Evolutionary conservation across 2,113 vertebrate genomes (phyloP).

Genomic region (Megalops atlanticus): DNA sequence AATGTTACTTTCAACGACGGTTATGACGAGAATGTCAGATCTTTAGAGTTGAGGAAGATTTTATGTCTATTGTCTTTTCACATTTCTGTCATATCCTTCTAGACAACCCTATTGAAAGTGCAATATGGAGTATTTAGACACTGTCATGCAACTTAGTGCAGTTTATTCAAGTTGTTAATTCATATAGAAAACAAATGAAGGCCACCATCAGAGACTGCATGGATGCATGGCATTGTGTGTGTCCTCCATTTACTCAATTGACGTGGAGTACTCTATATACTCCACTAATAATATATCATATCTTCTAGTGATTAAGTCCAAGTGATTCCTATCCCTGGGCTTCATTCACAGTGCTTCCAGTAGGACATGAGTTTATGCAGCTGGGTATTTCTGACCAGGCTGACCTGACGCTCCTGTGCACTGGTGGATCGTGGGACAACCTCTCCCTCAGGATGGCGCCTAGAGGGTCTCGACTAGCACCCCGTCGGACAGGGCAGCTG

Average conservation of each 20-base stretch:
- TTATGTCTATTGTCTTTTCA: neutral
- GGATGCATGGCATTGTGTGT: neutral
- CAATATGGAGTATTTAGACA: neutral
- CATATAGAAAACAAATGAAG: neutral
- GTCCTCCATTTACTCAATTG: too few species aligned
- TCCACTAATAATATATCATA: too few species aligned
- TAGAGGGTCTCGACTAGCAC: neutral
- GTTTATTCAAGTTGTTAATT: neutral
- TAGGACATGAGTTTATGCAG: neutral
- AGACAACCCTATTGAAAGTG: neutral
- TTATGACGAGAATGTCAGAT: neutral
- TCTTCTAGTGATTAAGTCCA: neutral
- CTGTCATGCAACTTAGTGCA: neutral
- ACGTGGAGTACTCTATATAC: too few species aligned
- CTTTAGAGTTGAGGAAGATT: neutral
- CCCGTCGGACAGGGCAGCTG: neutral
- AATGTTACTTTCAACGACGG: neutral
- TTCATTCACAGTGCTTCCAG: neutral
- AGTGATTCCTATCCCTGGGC: neutral
- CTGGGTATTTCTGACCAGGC: neutral
- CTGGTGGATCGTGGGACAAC: neutral
- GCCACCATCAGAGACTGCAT: neutral
- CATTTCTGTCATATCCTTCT: neutral
- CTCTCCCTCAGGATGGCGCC: neutral
- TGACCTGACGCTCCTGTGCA: neutral